Base-by-base conservation (phyloP, 92 coral and sea anemone genomes). In the Pocillopora meandrina region DNA sequence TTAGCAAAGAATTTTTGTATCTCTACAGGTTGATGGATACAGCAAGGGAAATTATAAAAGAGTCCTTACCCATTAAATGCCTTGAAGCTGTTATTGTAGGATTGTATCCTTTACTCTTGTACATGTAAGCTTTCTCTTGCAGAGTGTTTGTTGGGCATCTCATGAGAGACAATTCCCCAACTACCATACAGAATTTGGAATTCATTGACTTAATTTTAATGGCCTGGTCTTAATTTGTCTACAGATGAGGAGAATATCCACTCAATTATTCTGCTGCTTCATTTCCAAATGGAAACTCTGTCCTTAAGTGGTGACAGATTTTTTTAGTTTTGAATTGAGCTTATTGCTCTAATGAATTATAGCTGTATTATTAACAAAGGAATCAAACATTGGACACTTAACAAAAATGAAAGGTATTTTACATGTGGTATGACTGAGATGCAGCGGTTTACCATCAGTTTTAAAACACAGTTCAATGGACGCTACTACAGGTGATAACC, bases 41-140 rank as follows among this genome's bases (percentile, higher is more conserved):
- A 16, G 99, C 99, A 36, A 90, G 95, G 79, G 99, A 96, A 85
- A 95, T 96, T 60, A 91, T 97, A 76, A 95, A 85, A 75, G 99
- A 95, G 74, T 97, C 99, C 7, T 84, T 97, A 56, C 99, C 99
- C 14, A 96, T 96, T 82, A 97, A 97, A 87, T 95, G 99, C 58
- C 91, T 96, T 59, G 99, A 97, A 71, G 99, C 99, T 69, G 98
- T 95, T 31, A 89, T 97, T 71, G 89, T 93, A 11, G 90, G 98
- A 36, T 78, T 96, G 91, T 94, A 94, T 94, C 98, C 91, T 90
- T 81, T 56, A 18, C 2, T 12, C 78, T 47, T 74, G 78, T 74
- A 42, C 52, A 42, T 42, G 52, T 42, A 42, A 42, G 52, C 52
- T 42, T 42, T 42, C 52, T 7, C 4, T 42, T 42, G 52, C 52